Conservation (phyloP, 1,140 invertebrate genomes). For the Colletes latitarsis region DNA sequence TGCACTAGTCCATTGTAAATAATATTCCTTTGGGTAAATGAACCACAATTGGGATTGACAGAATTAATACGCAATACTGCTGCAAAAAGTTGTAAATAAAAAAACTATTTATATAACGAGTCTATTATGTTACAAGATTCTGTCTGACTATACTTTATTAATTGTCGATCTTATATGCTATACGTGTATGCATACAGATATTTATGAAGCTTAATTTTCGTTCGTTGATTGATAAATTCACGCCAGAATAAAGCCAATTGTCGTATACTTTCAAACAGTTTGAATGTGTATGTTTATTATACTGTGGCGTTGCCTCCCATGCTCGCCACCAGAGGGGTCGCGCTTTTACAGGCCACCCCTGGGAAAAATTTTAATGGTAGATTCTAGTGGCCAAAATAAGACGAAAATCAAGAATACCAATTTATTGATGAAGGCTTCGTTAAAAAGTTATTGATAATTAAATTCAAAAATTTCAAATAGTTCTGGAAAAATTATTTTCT, state of each 20-base stretch:
- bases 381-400: no score
- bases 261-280: constrained; percentile 30
- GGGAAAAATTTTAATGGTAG: no score
- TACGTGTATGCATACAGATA: constrained; percentile 1
- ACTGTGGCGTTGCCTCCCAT: no score
- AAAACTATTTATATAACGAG: neutral
- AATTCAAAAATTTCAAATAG: no score
- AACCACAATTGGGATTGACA: constrained; percentile 9
- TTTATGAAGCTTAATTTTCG: constrained; percentile 17
- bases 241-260: constrained; percentile 40
- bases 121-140: constrained; percentile 19
- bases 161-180: constrained; percentile 15
- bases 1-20: neutral
- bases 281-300: constrained; percentile 1
- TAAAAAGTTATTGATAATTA: no score
- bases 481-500: no score
- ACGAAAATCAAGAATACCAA: no score
- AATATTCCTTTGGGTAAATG: neutral
- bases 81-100: neutral
- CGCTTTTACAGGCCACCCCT: no score
- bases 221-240: constrained; percentile 19
- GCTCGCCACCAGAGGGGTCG: no score
- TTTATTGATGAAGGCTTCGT: no score
- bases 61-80: constrained; percentile 39
- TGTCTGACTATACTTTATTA: neutral